phyloP scores from a whole-genome alignment of 2,797 vertebrate genomes.

The Adelosebastes latens region DNA sequence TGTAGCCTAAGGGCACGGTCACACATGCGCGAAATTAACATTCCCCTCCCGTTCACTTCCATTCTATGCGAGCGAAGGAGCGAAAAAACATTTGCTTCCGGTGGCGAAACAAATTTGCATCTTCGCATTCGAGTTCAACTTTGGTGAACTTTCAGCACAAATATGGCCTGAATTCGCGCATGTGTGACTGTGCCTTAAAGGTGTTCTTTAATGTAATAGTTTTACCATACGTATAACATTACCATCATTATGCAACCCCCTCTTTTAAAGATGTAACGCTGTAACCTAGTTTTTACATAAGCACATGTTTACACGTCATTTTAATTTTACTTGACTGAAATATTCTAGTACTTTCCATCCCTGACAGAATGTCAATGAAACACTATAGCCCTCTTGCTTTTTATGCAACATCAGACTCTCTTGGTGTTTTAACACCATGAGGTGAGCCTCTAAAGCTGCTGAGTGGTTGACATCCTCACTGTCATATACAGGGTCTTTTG shows the following conservation, averaged over 20 bases:
- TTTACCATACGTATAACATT: background rate
- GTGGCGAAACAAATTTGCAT: no score
- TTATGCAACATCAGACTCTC: background rate
- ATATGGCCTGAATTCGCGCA: no score
- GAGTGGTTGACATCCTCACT: background rate
- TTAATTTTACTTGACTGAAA: background rate
- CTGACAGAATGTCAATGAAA: background rate
- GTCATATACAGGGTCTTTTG: background rate
- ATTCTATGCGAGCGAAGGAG: no score
- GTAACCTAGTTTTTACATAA: background rate
- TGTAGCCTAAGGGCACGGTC: background rate
- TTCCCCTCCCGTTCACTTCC: background rate
- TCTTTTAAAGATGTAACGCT: no score
- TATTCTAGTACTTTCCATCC: background rate
- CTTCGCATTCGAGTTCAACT: no score
- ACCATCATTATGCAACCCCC: no score
- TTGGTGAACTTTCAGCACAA: no score
- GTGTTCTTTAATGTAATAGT: no score
- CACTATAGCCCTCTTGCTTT: background rate
- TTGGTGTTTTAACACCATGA: background rate
- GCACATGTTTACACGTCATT: background rate
- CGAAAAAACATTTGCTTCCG: no score
- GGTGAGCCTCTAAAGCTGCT: background rate
- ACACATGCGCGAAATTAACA: background rate
- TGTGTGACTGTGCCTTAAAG: no score